Conservation (phyloP, 1,140 invertebrate species). For the Drosophila suzukii region DNA sequence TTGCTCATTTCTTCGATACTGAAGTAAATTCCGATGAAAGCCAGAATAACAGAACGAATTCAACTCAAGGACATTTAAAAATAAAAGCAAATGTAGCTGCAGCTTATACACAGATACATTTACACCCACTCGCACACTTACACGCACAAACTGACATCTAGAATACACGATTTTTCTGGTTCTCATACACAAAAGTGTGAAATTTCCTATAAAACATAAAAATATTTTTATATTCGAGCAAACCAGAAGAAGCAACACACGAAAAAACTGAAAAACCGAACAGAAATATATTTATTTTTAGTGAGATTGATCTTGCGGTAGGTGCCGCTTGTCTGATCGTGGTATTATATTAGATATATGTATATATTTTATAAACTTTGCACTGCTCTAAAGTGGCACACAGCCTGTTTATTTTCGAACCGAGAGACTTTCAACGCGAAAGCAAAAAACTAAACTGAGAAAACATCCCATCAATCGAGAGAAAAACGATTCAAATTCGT, state of each 20-base stretch:
- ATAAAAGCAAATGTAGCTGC: conserved; percentile 78
- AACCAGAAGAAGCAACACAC: conserved; percentile 19
- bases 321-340: conserved; percentile 27
- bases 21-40: conserved; percentile 35
- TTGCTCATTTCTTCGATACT: conserved; percentile 10
- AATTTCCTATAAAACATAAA: conserved; percentile 32
- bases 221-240: conserved; percentile 57
- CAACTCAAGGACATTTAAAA: conserved; percentile 84
- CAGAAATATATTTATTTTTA: conserved; percentile 72
- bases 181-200: conserved; percentile 54
- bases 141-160: conserved; percentile 10
- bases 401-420: conserved; percentile 82
- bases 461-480: conserved; percentile 24
- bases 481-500: conserved; percentile 32
- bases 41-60: conserved; percentile 59
- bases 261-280: conserved; percentile 16
- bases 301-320: conserved; percentile 76
- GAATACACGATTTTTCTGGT: conserved; percentile 51
- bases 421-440: conserved; percentile 62
- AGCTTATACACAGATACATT: conserved; percentile 34
- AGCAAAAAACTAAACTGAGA: conserved; percentile 58
- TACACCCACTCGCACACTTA: conserved; percentile 9
- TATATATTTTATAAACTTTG: conserved; percentile 73
- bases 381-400: conserved; percentile 76
- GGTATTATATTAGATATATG: conserved; percentile 43